These are phyloP conservation scores for Heloderma charlesbogerti DNA, from an alignment of 2,113 vertebrate genomes.

Conservation along the genomic window DNA sequence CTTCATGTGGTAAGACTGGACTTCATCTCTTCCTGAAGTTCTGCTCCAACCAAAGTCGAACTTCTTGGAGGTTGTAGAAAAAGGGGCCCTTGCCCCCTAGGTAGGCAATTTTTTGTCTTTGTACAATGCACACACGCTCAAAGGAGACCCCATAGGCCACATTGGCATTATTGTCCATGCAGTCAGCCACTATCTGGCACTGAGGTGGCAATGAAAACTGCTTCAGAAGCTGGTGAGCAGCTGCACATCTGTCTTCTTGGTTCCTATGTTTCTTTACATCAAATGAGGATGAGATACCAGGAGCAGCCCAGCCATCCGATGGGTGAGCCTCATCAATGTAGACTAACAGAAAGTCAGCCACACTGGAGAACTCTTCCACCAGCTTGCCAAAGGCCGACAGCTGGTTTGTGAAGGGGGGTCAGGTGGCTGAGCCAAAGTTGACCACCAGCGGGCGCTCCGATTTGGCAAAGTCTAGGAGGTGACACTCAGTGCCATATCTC, in stretches of 20 bases:
- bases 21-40: conserved; percentile 87
- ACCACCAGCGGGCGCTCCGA: conserved; percentile 92
- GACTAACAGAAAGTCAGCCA: conserved; percentile 95
- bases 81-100: conserved; percentile 96
- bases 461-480: conserved; percentile 92
- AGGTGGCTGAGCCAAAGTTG: conserved; percentile 97
- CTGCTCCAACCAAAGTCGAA: conserved; percentile 91
- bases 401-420: conserved; percentile 96
- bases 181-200: conserved; percentile 93
- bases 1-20: conserved; percentile 59
- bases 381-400: conserved; percentile 92
- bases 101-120: conserved; percentile 92
- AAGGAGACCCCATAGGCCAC: conserved; percentile 94
- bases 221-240: conserved; percentile 87
- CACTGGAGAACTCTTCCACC: conserved; percentile 94
- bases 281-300: conserved; percentile 86
- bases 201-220: conserved; percentile 91
- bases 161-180: conserved; percentile 98
- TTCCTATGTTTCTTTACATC: conserved; percentile 90
- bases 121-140: conserved; percentile 94
- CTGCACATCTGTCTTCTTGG: conserved; percentile 91
- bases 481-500: conserved; percentile 79
- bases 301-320: conserved; percentile 93
- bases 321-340: conserved; percentile 99
- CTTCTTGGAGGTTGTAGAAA: conserved; percentile 93